Base-by-base conservation (phyloP, 2,888 invertebrate species). In the Thymelicus sylvestris region DNA sequence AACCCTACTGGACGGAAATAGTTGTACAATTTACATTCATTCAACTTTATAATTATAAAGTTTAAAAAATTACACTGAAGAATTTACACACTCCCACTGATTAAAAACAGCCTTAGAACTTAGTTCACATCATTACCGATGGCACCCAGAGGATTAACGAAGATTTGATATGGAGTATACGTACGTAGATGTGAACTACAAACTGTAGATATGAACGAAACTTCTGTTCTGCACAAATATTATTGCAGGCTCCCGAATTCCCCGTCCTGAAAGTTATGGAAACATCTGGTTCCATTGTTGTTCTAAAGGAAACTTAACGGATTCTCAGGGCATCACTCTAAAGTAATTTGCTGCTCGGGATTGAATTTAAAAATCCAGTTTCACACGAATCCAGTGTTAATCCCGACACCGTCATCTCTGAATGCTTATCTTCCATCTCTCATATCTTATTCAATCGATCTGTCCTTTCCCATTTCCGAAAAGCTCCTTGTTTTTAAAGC, bases 381-480 rank as follows among this genome's bases (percentile, higher is more conserved):
- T 52, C 15, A n/a, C 52, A 52, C 63, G 31, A 31, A 8, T 59
- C 59, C 15, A 52, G 63, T 64, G 57, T 69, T 64, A 70, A 70
- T 70, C 70, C 70, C 69, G 15, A 19, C 64, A 50, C 15, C 59
- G 59, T 24, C 50, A 41, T 68, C 66, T 47, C 59, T 38, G 52
- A 60, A 60, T 66, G 24, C 70, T 65, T 71, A 71, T 66, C 70
- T 60, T 24, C 60, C 41, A 61, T 70, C 64, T 65, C 60, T 65
- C 70, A 71, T 71, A 71, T 71, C 70, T 71, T 66, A 71, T 66
- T 66, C 70, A 71, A 71, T 71, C 65, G 70, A 71, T 71, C 70
- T 66, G 55, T 66, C 66, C 65, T 71, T 66, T 71, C 66, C 66
- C 71, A 71, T 71, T 71, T 71, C 61, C 39, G 47, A 71, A 62